Conservation (phyloP, 1,140 invertebrate species). For the Tetramorium alpestre region DNA sequence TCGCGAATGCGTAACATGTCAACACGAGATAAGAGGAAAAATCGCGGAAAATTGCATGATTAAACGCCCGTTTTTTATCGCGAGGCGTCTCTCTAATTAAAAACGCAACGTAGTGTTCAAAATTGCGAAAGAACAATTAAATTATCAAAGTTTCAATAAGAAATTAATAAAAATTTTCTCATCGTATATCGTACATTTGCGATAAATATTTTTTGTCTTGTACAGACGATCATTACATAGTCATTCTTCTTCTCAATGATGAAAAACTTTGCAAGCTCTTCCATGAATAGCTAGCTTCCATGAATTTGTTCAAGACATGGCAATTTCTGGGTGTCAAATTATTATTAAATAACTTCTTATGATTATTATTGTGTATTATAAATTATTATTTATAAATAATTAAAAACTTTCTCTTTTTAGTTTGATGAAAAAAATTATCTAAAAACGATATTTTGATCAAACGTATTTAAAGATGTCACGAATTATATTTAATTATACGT, state of each 20-base stretch:
- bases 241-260: not conserved
- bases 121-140: not conserved
- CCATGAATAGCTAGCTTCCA: not conserved
- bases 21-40: not conserved
- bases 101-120: not conserved
- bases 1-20: not conserved
- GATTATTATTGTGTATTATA: not conserved
- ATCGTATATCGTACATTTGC: not conserved
- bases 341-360: not conserved
- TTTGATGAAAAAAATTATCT: not conserved
- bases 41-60: not conserved
- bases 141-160: not conserved
- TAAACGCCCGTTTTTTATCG: not conserved
- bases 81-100: not conserved
- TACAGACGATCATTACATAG: not conserved
- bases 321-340: not conserved
- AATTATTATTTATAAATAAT: conserved; percentile 7
- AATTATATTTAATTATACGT: not conserved
- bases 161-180: not conserved
- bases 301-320: not conserved
- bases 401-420: not conserved
- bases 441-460: not conserved
- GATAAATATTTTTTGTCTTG: not conserved
- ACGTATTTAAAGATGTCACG: not conserved
- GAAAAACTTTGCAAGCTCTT: not conserved